Evolutionary conservation across 2,888 invertebrate species (phyloP).

Genomic region (Apodemia duryi): DNA sequence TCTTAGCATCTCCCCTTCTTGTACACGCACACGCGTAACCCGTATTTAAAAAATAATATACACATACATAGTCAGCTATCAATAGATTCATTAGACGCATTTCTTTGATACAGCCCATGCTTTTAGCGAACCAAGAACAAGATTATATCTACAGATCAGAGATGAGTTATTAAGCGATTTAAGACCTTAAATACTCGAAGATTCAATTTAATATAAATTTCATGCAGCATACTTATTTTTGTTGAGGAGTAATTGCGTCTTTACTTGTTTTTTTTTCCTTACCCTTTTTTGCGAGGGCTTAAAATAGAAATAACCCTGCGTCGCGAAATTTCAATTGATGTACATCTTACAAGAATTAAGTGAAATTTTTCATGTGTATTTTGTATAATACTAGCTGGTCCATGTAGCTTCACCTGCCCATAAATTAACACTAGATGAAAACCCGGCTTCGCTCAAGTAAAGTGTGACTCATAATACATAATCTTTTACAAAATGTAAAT

Average conservation of each 20-base stretch:
- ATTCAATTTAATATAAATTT: slow-evolving; percentile 22
- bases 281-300: slow-evolving; percentile 49
- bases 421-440: too few species aligned
- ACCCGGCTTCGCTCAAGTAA: too few species aligned
- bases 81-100: slow-evolving; percentile 77
- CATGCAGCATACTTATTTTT: slow-evolving; percentile 35
- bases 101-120: slow-evolving; percentile 72
- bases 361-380: slow-evolving; percentile 25
- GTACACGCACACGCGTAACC: slow-evolving; percentile 49
- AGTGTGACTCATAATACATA: too few species aligned
- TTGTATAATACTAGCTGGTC: slow-evolving; percentile 12
- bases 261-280: slow-evolving; percentile 56
- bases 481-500: too few species aligned
- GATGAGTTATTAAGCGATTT: slow-evolving; percentile 32
- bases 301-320: slow-evolving; percentile 42
- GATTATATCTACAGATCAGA: slow-evolving; percentile 34
- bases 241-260: slow-evolving; percentile 72
- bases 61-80: slow-evolving; percentile 62
- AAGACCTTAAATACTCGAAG: slow-evolving; percentile 37
- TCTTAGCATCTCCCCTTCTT: slow-evolving; percentile 70
- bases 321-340: slow-evolving; percentile 43
- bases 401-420: background rate
- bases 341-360: slow-evolving; percentile 47
- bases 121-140: slow-evolving; percentile 61
- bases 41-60: slow-evolving; percentile 61